These are phyloP conservation scores for Pandion haliaetus DNA, from an alignment of 2,113 vertebrate species.

Conservation along the genomic window DNA sequence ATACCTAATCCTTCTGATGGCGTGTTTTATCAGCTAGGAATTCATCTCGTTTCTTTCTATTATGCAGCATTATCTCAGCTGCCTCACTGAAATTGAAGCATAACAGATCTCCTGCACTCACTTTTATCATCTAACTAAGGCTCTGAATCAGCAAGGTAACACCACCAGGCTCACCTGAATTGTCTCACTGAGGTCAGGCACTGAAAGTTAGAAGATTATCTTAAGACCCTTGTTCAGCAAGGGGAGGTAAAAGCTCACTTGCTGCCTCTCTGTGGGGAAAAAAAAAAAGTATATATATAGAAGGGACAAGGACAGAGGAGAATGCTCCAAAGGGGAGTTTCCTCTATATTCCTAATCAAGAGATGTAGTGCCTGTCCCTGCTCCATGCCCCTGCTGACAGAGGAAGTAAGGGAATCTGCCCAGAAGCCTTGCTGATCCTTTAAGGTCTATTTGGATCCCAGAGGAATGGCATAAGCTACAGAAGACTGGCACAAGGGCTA, in stretches of 20 bases:
- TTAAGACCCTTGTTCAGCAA: not conserved
- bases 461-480: not conserved
- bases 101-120: not conserved
- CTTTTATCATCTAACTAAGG: not conserved
- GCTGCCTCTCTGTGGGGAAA: not conserved
- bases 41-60: conserved; percentile 40
- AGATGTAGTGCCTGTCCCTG: not conserved
- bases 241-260: not conserved
- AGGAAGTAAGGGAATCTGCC: not conserved
- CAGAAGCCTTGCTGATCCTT: not conserved
- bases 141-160: not conserved
- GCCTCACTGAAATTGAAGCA: not conserved
- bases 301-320: not conserved
- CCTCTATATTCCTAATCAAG: not conserved
- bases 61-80: conserved; percentile 42
- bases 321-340: not conserved
- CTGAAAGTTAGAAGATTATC: not conserved
- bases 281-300: not conserved
- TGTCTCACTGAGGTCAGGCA: not conserved
- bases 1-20: not conserved
- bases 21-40: conserved; percentile 24
- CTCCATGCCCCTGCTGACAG: not conserved
- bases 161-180: not conserved
- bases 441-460: not conserved
- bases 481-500: not conserved